Percentiles rank a stretch among this genome's conserved stretches.
phyloP scores from a whole-genome alignment of 2,888 invertebrate genomes.

The Meiosimyza decipiens region DNA sequence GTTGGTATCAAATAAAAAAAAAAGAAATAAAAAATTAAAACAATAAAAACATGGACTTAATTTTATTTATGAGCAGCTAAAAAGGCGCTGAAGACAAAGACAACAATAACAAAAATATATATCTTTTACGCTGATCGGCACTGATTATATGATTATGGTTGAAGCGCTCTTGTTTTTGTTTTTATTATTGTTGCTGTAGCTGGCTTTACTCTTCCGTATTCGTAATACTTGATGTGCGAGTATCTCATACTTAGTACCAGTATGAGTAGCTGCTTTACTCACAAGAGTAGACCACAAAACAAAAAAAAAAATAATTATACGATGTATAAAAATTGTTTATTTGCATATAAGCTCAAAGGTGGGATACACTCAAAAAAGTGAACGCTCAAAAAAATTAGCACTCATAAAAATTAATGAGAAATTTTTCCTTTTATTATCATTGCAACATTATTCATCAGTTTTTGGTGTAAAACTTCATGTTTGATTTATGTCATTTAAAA shows the following conservation, averaged over 20 bases:
- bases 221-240: slow-evolving; percentile 22
- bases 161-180: slow-evolving; percentile 2
- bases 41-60: not conserved
- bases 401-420: too few relatives aligned
- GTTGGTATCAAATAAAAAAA: not conserved
- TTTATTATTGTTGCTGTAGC: not conserved
- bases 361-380: too few relatives aligned
- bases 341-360: too few relatives aligned
- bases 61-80: not conserved
- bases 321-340: too few relatives aligned
- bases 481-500: too few relatives aligned
- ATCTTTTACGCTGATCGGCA: slow-evolving; percentile 3
- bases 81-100: not conserved
- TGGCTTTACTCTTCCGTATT: slow-evolving; percentile 21
- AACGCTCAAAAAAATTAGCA: too few relatives aligned
- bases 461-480: too few relatives aligned
- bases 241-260: not conserved
- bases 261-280: too few relatives aligned
- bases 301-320: too few relatives aligned
- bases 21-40: not conserved
- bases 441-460: too few relatives aligned
- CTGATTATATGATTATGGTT: slow-evolving; percentile 9
- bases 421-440: too few relatives aligned
- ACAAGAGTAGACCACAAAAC: too few relatives aligned
- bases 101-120: not conserved